Conservation (phyloP, 2,888 invertebrate species). For the Hecatera dysodea region DNA sequence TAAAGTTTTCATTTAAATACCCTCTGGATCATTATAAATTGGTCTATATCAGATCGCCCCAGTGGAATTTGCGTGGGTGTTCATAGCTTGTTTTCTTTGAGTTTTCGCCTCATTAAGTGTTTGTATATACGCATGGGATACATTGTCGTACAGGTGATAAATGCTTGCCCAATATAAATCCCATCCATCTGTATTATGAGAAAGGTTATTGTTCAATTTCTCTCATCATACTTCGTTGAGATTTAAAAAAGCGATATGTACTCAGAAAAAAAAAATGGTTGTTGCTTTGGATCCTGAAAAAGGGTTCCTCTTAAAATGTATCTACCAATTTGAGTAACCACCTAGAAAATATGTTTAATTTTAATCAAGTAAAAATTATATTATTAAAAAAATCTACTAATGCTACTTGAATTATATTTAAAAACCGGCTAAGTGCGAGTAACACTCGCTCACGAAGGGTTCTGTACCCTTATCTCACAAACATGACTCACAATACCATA, state of each 20-base stretch:
- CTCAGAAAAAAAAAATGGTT: not conserved
- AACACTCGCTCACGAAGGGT: no score
- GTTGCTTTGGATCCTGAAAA: no score
- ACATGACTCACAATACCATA: no score
- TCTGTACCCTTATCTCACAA: no score
- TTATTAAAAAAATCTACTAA: no score
- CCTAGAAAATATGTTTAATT: no score
- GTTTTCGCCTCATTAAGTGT: slow-evolving; percentile 87
- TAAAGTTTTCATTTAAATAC: slow-evolving; percentile 15
- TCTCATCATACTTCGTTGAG: slow-evolving; percentile 59
- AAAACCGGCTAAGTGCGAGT: no score
- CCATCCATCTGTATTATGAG: slow-evolving; percentile 76
- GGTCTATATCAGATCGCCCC: slow-evolving; percentile 53
- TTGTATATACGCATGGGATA: slow-evolving; percentile 84
- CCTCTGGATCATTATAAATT: not conserved
- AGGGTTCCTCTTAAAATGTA: no score
- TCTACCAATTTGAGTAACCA: no score
- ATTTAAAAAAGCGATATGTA: slow-evolving; percentile 4
- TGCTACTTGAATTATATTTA: no score
- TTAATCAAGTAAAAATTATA: no score
- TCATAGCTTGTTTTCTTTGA: slow-evolving; percentile 82
- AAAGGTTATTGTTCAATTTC: slow-evolving; percentile 79
- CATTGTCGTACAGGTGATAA: slow-evolving; percentile 77
- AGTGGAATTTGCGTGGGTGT: slow-evolving; percentile 83
- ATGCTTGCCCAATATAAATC: slow-evolving; percentile 82